These are phyloP conservation scores for Nipponacmea schrenckii DNA, from an alignment of 2,888 invertebrate genomes.

Conservation along the genomic window DNA sequence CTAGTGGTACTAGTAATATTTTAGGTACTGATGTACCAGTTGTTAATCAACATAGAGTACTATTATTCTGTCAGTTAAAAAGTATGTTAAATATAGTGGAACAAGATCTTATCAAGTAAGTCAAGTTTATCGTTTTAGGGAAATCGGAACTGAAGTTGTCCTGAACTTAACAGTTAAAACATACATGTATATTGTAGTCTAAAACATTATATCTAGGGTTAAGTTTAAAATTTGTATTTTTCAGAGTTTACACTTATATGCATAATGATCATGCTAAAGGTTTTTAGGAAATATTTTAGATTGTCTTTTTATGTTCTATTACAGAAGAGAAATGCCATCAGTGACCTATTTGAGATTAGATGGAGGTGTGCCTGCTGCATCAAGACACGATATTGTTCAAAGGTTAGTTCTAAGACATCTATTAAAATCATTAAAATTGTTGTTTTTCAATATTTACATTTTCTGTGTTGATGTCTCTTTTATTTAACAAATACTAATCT, in stretches of 20 bases:
- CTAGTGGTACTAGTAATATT: slow-evolving; percentile 49
- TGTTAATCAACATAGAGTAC: slow-evolving; percentile 93
- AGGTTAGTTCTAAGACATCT: slow-evolving; percentile 48
- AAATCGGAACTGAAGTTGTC: no score
- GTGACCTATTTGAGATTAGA: slow-evolving; percentile 92
- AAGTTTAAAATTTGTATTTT: no score
- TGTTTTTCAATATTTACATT: no score
- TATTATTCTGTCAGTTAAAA: slow-evolving; percentile 97
- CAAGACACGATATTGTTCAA: slow-evolving; percentile 68
- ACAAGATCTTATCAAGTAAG: slow-evolving; percentile 81
- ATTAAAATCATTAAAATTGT: no score
- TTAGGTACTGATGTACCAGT: slow-evolving; percentile 72
- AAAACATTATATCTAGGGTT: no score
- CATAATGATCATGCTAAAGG: no score
- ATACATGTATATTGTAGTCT: no score
- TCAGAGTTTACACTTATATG: no score
- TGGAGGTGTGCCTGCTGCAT: slow-evolving; percentile 87
- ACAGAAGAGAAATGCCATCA: slow-evolving; percentile 80
- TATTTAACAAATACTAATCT: no score
- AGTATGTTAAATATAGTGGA: slow-evolving; percentile 97
- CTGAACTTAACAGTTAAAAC: no score
- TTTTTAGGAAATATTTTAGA: no score
- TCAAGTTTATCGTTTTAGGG: neutral
- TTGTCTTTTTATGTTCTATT: slow-evolving; percentile 25
- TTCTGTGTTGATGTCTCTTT: no score